A percentile compares a stretch with the other conserved stretches of the same genome.
phyloP scores from a whole-genome alignment of 2,888 invertebrate genomes.

The Oithona nana region DNA sequence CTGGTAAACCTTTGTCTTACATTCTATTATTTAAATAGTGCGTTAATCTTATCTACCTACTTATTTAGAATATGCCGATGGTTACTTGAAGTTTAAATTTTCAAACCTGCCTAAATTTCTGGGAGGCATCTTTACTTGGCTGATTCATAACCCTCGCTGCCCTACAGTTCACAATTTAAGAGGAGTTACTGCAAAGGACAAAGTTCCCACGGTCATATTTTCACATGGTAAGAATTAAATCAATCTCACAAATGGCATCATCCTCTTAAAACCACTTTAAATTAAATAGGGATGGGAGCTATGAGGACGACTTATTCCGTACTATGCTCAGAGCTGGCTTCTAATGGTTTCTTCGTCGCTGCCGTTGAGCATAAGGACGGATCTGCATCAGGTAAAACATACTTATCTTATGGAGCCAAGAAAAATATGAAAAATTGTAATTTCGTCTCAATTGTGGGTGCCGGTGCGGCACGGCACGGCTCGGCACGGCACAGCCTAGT shows the following conservation, averaged over 20 bases:
- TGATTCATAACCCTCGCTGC: background rate
- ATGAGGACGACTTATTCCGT: constrained; percentile 1
- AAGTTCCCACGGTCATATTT: constrained; percentile 1
- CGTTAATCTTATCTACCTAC: no score
- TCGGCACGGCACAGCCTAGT: no score
- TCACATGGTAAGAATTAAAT: no score
- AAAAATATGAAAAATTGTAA: background rate
- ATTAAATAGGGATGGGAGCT: background rate
- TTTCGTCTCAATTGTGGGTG: no score
- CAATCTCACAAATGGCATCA: no score
- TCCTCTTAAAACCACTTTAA: no score
- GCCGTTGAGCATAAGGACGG: constrained; percentile 1
- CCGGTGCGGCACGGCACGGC: background rate
- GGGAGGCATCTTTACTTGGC: background rate
- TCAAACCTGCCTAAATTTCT: background rate
- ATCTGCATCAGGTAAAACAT: background rate
- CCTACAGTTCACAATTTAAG: background rate
- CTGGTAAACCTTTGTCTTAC: no score
- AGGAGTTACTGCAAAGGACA: background rate
- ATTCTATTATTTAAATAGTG: no score
- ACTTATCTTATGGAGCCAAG: background rate
- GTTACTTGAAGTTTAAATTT: background rate
- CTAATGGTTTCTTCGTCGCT: constrained; percentile 1
- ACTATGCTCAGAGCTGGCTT: constrained; percentile 5
- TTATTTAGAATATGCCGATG: background rate